Evolutionary conservation across 2,113 vertebrate genomes (phyloP).

Genomic region (Pelobates fuscus): DNA sequence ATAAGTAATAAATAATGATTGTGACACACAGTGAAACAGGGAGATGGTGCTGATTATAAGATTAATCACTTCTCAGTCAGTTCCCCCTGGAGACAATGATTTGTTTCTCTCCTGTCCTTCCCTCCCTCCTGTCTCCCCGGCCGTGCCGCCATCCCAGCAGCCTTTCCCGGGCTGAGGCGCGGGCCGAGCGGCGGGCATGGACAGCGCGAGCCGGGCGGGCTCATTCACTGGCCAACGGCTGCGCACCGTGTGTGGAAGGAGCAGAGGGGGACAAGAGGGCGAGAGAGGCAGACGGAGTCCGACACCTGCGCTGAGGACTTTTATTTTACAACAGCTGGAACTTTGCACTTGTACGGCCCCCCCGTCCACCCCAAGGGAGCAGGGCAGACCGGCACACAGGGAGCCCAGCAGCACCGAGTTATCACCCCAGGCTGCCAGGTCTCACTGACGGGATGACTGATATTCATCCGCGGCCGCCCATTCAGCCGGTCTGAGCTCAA

Average conservation of each 20-base stretch:
- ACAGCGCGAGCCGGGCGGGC: constrained; percentile 44
- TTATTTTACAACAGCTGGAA: neutral
- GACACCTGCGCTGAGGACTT: constrained; percentile 27
- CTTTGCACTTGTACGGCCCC: too few relatives aligned
- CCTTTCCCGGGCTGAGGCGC: constrained; percentile 53
- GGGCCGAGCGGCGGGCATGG: constrained; percentile 47
- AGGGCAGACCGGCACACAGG: neutral
- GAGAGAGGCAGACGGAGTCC: neutral
- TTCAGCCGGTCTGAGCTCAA: neutral
- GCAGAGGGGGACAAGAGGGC: constrained; percentile 4
- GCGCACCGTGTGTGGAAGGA: neutral
- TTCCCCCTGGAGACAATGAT: neutral
- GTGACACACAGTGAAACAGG: too few relatives aligned
- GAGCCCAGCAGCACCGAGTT: neutral
- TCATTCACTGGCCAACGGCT: constrained; percentile 35
- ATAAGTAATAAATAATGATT: too few relatives aligned
- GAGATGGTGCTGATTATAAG: too few relatives aligned
- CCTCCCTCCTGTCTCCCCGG: constrained; percentile 57
- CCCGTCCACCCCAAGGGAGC: too few relatives aligned
- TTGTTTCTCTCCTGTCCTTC: constrained; percentile 17
- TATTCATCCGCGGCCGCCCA: too few relatives aligned
- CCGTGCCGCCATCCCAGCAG: constrained; percentile 69
- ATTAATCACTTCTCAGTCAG: too few relatives aligned
- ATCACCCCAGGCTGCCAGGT: too few relatives aligned
- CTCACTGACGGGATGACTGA: neutral